Conservation (phyloP, 2,797 vertebrate genomes). For the Acrossocheilus wenchowensis region DNA sequence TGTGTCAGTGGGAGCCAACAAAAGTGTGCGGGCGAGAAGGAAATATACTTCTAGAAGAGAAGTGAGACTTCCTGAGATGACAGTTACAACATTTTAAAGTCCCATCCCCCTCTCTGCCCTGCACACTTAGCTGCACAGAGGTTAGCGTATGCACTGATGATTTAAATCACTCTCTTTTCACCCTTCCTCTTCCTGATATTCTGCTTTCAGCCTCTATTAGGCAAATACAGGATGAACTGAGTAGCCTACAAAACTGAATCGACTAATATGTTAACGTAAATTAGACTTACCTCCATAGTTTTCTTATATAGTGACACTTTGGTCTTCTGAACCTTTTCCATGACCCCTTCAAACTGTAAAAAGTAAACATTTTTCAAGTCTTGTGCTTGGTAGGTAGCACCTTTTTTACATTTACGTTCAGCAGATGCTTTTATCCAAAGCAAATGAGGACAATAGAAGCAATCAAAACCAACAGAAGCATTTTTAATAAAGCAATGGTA, state of each 20-base stretch:
- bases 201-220: conserved; percentile 13
- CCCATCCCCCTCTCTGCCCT: background rate
- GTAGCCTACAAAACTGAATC: background rate
- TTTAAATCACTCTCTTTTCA: conserved; percentile 48
- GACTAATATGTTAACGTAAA: background rate
- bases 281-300: conserved; percentile 85
- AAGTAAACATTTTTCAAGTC: background rate
- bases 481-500: background rate
- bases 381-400: background rate
- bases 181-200: conserved; percentile 51
- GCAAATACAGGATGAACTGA: background rate
- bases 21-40: background rate
- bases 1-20: background rate
- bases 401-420: background rate
- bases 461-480: too few relatives aligned
- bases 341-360: conserved; percentile 85
- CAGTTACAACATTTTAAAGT: conserved; percentile 15
- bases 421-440: too few relatives aligned
- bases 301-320: conserved; percentile 92
- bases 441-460: too few relatives aligned
- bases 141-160: conserved; percentile 1
- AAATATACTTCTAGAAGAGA: conserved; percentile 22
- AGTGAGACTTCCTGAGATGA: conserved; percentile 47
- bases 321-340: conserved; percentile 92
- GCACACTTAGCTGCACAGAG: conserved; percentile 20